These are phyloP conservation scores for Acrocephalus scirpaceus DNA, from an alignment of 2,797 vertebrate species.

Conservation along the genomic window DNA sequence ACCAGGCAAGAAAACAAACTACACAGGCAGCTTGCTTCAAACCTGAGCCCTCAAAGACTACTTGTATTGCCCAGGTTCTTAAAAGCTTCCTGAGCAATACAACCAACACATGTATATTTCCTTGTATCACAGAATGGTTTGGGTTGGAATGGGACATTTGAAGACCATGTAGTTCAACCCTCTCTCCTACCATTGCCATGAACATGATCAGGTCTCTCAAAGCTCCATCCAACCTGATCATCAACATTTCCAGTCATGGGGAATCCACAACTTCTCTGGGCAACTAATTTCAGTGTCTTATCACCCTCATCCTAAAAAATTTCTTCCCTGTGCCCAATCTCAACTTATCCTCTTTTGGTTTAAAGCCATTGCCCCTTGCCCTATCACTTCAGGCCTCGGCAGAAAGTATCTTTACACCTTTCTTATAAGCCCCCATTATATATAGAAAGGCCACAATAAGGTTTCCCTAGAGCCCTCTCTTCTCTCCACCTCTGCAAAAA, in stretches of 20 bases:
- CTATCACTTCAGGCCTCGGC: background rate
- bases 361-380: background rate
- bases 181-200: fast-evolving
- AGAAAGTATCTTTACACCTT: background rate
- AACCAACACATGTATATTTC: background rate
- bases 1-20: background rate
- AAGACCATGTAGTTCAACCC: background rate
- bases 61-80: background rate
- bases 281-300: background rate
- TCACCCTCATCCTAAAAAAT: background rate
- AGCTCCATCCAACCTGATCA: background rate
- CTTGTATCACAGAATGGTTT: background rate
- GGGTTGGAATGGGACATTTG: background rate
- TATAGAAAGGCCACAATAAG: fast-evolving
- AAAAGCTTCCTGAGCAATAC: background rate
- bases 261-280: background rate
- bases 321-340: background rate
- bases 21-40: background rate
- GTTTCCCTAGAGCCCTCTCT: background rate
- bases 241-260: background rate
- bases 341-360: background rate
- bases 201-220: background rate
- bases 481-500: background rate
- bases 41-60: background rate
- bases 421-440: background rate